Conservation (phyloP, 2,113 vertebrate genomes). For the Cinclus cinclus region DNA sequence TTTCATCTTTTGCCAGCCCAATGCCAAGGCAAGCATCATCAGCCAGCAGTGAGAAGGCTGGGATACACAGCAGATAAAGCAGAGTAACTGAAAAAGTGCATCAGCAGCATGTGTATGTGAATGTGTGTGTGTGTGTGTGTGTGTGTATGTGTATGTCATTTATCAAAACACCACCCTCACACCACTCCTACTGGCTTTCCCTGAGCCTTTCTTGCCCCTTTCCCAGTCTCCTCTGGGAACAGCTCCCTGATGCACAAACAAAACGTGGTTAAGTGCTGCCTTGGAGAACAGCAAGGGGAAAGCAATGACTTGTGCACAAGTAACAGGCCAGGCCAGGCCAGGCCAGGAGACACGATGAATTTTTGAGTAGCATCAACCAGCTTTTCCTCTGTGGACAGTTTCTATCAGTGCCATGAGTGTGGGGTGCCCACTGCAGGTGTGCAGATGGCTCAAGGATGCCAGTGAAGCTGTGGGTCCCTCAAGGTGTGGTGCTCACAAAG, state of each 20-base stretch:
- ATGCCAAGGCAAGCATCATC: background rate
- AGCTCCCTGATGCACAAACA: background rate
- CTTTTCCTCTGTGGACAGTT: background rate
- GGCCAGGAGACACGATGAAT: background rate
- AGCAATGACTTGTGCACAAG: background rate
- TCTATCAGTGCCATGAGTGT: accelerated
- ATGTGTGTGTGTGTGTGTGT: too few relatives aligned
- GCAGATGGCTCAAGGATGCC: background rate
- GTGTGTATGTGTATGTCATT: background rate
- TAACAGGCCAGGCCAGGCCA: background rate
- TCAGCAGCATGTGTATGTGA: background rate
- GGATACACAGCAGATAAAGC: background rate
- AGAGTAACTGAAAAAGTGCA: background rate
- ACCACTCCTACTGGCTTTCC: background rate
- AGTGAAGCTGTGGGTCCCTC: background rate
- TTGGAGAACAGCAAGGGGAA: background rate
- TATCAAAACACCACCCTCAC: accelerated
- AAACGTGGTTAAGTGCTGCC: background rate
- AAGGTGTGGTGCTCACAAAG: accelerated
- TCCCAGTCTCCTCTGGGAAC: background rate
- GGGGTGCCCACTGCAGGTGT: background rate
- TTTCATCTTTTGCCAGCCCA: background rate
- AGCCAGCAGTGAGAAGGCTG: background rate
- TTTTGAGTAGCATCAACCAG: background rate
- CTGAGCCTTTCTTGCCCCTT: background rate